These are phyloP conservation scores for Eristalis tenax DNA, from an alignment of 2,888 invertebrate genomes.

Conservation along the genomic window DNA sequence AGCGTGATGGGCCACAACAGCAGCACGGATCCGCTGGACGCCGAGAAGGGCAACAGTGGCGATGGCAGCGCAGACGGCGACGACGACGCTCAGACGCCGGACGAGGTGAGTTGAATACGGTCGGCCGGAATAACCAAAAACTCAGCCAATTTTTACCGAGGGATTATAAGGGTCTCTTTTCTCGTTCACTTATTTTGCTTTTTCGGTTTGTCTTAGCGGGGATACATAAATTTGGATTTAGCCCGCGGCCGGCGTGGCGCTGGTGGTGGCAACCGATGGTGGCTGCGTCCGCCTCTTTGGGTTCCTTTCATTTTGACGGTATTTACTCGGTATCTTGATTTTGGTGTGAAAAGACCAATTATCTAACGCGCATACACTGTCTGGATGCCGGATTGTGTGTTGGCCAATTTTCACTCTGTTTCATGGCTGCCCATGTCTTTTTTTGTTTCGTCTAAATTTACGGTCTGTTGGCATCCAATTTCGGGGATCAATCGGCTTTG, in stretches of 20 bases:
- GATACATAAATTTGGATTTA: constrained; percentile 62
- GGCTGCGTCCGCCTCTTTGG: constrained; percentile 13
- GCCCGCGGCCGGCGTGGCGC: constrained; percentile 9
- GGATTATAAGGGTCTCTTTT: constrained; percentile 47
- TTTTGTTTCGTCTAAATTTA: constrained; percentile 44
- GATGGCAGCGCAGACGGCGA: constrained; percentile 74
- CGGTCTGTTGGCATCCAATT: constrained; percentile 59
- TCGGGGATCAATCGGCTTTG: constrained; percentile 60
- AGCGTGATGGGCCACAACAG: constrained; percentile 68
- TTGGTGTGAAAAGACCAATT: constrained; percentile 66
- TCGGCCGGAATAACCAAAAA: constrained; percentile 44
- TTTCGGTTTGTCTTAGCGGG: background rate
- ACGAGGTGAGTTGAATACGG: constrained; percentile 58
- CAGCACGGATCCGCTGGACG: constrained; percentile 70
- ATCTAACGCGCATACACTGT: constrained; percentile 29
- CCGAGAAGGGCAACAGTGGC: constrained; percentile 71
- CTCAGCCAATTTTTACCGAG: constrained; percentile 47
- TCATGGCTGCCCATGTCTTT: constrained; percentile 20
- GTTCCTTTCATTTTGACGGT: constrained; percentile 44
- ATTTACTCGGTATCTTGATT: constrained; percentile 66
- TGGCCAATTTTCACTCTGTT: constrained; percentile 47
- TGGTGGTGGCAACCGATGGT: background rate
- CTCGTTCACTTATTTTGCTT: background rate
- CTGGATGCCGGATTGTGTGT: constrained; percentile 2
- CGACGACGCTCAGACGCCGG: constrained; percentile 72